These are phyloP conservation scores for Sebastes diploproa DNA, from an alignment of 2,797 vertebrate genomes.

Conservation along the genomic window DNA sequence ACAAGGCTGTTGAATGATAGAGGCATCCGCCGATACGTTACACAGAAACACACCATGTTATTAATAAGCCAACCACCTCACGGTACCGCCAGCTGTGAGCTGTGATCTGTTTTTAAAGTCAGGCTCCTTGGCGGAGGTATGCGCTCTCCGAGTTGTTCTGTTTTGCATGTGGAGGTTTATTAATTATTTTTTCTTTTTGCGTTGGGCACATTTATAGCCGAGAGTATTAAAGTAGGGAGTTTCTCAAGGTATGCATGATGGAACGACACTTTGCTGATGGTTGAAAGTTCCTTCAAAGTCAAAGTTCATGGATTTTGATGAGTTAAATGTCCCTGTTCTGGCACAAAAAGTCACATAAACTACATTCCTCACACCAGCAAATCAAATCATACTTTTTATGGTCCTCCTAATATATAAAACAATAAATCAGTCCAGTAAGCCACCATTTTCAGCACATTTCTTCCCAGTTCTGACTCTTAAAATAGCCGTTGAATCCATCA, in stretches of 20 bases:
- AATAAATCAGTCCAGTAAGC: not conserved
- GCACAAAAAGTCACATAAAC: too few species aligned
- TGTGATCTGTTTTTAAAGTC: too few species aligned
- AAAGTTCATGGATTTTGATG: not conserved
- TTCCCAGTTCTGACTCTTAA: not conserved
- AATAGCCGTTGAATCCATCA: not conserved
- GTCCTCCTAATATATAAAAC: not conserved
- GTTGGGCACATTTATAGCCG: not conserved
- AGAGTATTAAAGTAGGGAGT: not conserved
- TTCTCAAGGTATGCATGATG: not conserved
- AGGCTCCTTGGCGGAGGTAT: too few species aligned
- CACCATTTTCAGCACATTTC: not conserved
- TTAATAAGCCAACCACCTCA: too few species aligned
- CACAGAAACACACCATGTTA: too few species aligned
- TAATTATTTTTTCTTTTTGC: not conserved
- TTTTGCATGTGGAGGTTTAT: not conserved
- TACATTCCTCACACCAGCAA: not conserved
- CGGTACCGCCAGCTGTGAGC: too few species aligned
- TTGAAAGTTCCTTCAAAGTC: not conserved
- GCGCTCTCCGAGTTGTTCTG: not conserved
- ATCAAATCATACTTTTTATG: not conserved
- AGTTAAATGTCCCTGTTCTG: not conserved
- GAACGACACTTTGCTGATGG: not conserved
- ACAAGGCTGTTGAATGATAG: too few species aligned
- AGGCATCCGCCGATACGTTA: too few species aligned